Percentiles rank a stretch among this genome's conserved stretches.
Conservation (phyloP, 2,888 invertebrate species). For the Neoscelio sp. region DNA sequence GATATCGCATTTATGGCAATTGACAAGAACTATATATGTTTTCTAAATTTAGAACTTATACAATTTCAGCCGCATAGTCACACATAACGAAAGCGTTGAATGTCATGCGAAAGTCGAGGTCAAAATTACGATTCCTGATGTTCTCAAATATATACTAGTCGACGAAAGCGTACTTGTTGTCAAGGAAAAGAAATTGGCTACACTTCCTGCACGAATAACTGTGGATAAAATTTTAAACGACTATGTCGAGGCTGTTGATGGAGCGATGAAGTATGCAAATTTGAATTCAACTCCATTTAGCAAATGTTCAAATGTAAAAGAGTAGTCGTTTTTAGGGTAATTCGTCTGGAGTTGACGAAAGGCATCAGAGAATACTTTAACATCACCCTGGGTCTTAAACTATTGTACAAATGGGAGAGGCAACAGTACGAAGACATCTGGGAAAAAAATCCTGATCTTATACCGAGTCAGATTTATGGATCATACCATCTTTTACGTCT, state of each 20-base stretch:
- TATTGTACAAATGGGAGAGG: conserved; percentile 97
- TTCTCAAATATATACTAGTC: conserved; percentile 95
- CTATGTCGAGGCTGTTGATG: conserved; percentile 90
- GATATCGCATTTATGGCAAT: too few relatives aligned
- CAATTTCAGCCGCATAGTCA: conserved; percentile 76
- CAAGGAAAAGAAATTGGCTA: conserved; percentile 92
- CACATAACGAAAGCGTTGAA: conserved; percentile 77
- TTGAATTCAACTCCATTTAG: too few relatives aligned
- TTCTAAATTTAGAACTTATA: too few relatives aligned
- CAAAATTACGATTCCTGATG: conserved; percentile 96
- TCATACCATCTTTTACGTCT: conserved; percentile 94
- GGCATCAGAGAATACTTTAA: conserved; percentile 98
- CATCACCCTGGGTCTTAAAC: conserved; percentile 94
- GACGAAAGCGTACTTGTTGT: conserved; percentile 98
- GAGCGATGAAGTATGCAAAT: conserved; percentile 87
- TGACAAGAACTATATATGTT: too few relatives aligned
- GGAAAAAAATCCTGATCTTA: conserved; percentile 90
- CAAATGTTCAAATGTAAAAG: too few relatives aligned
- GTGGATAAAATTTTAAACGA: conserved; percentile 95
- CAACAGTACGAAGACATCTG: conserved; percentile 95
- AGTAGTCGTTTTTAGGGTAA: conserved; percentile 76
- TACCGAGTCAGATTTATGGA: conserved; percentile 94
- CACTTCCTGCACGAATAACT: conserved; percentile 92
- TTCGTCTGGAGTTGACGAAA: conserved; percentile 81
- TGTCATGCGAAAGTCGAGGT: conserved; percentile 86